These are phyloP conservation scores for Phoxinus phoxinus DNA, from an alignment of 2,113 vertebrate genomes.

Conservation along the genomic window DNA sequence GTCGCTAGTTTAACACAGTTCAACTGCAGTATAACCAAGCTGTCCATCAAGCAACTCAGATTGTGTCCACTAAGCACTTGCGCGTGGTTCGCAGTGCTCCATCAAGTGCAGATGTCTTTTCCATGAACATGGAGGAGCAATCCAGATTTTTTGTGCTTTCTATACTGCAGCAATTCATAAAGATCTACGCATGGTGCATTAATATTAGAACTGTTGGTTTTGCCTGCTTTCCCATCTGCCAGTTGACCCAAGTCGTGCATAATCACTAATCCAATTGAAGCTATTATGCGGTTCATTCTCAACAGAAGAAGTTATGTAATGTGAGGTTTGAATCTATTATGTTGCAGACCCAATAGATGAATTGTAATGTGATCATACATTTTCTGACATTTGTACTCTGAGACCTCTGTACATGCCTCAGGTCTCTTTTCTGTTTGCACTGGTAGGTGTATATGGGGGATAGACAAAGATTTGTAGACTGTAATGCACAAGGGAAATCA, in stretches of 20 bases:
- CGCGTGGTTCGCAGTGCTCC: background rate
- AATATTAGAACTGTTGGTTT: background rate
- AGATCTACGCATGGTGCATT: background rate
- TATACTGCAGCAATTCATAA: background rate
- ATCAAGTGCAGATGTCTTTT: slow-evolving; percentile 15
- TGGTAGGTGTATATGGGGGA: background rate
- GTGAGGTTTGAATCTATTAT: background rate
- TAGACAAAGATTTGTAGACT: background rate
- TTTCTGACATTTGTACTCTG: background rate
- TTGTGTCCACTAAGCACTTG: background rate
- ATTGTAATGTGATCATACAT: slow-evolving; percentile 18
- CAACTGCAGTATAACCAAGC: background rate
- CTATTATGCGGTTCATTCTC: slow-evolving; percentile 1
- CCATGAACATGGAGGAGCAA: background rate
- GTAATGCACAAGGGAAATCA: slow-evolving; percentile 14
- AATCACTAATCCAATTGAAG: slow-evolving; percentile 21
- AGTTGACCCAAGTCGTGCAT: slow-evolving; percentile 7
- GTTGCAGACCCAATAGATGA: background rate
- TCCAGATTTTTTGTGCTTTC: background rate
- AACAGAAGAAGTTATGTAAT: slow-evolving; percentile 4
- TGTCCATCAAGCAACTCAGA: slow-evolving; percentile 10
- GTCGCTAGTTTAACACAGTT: slow-evolving; percentile 22
- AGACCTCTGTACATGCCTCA: background rate
- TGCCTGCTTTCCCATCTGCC: background rate
- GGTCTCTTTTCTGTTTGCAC: slow-evolving; percentile 19